A percentile compares a stretch with the other conserved stretches of the same genome.
Evolutionary conservation across 1,140 invertebrate genomes (phyloP).

Genomic region (Calliopsis andreniformis): DNA sequence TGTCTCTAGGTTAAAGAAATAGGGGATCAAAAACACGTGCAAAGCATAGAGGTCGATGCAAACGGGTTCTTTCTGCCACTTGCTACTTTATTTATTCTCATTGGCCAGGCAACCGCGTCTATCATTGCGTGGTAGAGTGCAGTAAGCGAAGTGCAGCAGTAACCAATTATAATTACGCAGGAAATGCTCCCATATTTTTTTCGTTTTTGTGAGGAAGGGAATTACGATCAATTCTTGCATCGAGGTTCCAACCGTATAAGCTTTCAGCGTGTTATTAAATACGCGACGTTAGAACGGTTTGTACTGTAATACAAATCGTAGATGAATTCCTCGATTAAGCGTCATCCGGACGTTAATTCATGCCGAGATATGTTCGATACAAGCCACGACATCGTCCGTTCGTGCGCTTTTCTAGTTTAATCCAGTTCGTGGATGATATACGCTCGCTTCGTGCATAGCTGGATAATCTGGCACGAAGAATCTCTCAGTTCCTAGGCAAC

Average conservation of each 20-base stretch:
- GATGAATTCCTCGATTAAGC: neutral
- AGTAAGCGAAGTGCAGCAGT: too few species aligned
- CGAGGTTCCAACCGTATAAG: neutral
- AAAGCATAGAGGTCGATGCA: too few species aligned
- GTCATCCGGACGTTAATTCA: constrained; percentile 2
- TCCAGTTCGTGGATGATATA: constrained; percentile 4
- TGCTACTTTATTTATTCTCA: too few species aligned
- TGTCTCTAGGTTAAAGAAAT: too few species aligned
- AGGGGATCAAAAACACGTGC: too few species aligned
- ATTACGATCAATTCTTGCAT: too few species aligned
- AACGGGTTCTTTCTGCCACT: too few species aligned
- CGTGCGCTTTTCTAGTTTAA: constrained; percentile 1
- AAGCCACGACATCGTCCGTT: neutral
- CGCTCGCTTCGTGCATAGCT: neutral
- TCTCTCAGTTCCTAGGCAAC: neutral
- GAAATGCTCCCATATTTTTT: too few species aligned
- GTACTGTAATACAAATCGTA: neutral
- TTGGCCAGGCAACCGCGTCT: too few species aligned
- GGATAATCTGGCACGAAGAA: constrained; percentile 20
- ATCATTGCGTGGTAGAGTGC: too few species aligned
- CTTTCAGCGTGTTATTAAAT: neutral
- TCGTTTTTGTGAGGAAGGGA: too few species aligned
- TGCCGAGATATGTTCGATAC: constrained; percentile 6
- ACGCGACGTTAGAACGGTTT: neutral
- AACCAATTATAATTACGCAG: too few species aligned